Evolutionary conservation across 2,113 vertebrate species (phyloP), one percentile per base, ranked within the genome.

Genomic region (Chaetorhynchus papuensis): DNA sequence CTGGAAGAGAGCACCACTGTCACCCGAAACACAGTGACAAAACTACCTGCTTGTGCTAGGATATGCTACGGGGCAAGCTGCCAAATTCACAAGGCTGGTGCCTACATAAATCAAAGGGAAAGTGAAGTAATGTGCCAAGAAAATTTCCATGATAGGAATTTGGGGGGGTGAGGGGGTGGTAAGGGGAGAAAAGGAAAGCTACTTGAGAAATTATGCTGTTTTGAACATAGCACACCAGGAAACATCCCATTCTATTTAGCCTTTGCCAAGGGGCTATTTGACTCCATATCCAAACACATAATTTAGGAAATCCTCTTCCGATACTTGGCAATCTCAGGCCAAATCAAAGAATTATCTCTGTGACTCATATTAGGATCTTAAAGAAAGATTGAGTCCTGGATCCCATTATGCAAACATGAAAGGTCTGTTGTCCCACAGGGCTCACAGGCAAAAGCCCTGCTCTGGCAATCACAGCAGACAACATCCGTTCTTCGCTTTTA

Each of bases 221-320:
- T 54, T 59, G 77, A 95, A 63, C 30, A 15, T 1, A 47, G 37
- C 47, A 35, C 52, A 54, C 14, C 41, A 82, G 52, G 78, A 89
- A 49, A 82, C 23, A 52, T 49, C 54, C 50, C 72, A 56, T 63
- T 87, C 79, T 52, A 75, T 78, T 81, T 60, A 54, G 56, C 44
- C 33, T 68, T 76, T 90, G 87, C 95, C 92, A 91, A 91, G 33
- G 61, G 77, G 57, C 60, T 60, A 7, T 71, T 61, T 84, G 74
- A 64, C 49, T 94, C 49, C 18, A 3, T 56, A 78, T 64, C 65
- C 69, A 87, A 91, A 70, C 17, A 37, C 20, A 12, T 24, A 19
- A 15, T 47, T 83, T 83, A 90, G 86, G 76, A 95, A 91, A 95
- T 85, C 74, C 87, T 83, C 78, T 91, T 90, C 84, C 0, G 4